Conservation (phyloP, 2,888 invertebrate genomes). For the Sepiola atlantica region DNA sequence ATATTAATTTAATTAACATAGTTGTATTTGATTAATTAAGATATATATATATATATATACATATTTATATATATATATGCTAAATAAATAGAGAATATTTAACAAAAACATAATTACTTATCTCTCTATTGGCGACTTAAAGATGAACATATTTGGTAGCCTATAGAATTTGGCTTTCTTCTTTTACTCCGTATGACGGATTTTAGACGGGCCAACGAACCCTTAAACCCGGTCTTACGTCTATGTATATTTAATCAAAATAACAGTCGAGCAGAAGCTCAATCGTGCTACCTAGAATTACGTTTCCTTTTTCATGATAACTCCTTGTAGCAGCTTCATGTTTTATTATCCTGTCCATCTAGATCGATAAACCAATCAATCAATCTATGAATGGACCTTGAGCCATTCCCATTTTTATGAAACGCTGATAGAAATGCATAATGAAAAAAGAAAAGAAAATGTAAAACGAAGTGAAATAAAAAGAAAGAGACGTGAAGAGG, state of each 20-base stretch:
- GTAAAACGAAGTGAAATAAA: not conserved
- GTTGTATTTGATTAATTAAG: no score
- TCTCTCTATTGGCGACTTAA: no score
- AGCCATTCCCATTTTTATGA: not conserved
- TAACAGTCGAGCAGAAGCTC: not conserved
- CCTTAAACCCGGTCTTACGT: not conserved
- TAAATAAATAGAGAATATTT: no score
- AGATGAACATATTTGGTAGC: no score
- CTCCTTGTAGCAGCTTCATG: not conserved
- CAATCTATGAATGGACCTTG: not conserved
- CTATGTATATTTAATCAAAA: not conserved
- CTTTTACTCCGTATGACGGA: no score
- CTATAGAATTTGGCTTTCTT: no score
- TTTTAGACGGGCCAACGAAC: no score
- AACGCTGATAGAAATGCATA: not conserved
- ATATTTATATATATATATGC: no score
- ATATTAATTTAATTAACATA: no score
- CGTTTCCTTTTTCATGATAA: not conserved
- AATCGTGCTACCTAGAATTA: not conserved
- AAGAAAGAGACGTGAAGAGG: not conserved
- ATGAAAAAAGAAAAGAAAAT: not conserved
- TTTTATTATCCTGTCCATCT: not conserved
- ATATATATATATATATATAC: no score
- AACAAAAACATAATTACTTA: no score
- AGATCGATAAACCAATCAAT: not conserved